Conservation (phyloP, 2,888 invertebrate genomes). For the Dusona sp. region DNA sequence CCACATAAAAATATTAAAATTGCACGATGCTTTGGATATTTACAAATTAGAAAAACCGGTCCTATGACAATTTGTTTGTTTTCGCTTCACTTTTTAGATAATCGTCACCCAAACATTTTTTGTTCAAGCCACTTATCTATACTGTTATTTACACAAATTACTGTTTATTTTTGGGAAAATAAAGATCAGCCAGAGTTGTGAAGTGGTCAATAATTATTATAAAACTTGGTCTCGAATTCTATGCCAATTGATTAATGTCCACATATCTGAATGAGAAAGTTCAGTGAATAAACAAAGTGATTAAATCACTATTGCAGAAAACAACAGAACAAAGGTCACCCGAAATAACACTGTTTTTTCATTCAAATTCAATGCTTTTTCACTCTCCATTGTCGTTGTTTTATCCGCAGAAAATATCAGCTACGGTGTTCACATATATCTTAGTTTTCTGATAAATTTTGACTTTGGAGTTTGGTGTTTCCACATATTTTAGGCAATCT, state of each 20-base stretch:
- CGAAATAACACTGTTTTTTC: neutral
- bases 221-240: no score
- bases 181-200: neutral
- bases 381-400: neutral
- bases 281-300: no score
- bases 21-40: neutral
- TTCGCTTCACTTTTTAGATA: no score
- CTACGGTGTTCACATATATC: neutral
- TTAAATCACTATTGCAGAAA: neutral
- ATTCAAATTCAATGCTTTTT: neutral
- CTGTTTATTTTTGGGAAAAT: neutral
- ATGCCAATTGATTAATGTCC: no score
- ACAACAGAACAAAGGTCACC: neutral
- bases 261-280: no score
- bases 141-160: neutral
- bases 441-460: no score
- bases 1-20: neutral
- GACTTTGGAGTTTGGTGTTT: no score
- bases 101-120: no score
- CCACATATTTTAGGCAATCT: no score
- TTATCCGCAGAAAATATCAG: neutral
- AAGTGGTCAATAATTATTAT: neutral
- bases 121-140: no score
- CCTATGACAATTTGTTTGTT: no score
- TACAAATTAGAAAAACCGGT: neutral